Evolutionary conservation across 2,797 vertebrate species (phyloP).

Genomic region (Petrocephalus sullivani): DNA sequence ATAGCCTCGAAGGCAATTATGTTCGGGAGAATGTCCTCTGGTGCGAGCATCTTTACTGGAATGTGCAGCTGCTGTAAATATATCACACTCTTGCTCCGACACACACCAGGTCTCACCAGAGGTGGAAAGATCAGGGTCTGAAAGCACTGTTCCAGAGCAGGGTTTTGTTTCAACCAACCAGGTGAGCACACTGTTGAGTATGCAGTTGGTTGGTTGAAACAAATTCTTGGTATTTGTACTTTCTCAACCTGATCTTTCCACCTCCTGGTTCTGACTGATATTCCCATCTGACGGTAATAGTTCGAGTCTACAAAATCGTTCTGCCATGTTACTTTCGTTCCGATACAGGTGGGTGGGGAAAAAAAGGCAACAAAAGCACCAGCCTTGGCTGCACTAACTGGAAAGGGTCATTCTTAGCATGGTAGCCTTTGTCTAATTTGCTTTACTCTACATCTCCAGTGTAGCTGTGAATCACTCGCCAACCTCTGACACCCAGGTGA

Average conservation of each 20-base stretch:
- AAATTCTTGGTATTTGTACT: too few species aligned
- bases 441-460: background rate
- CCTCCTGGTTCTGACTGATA: background rate
- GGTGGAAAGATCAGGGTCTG: too few species aligned
- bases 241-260: too few species aligned
- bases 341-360: background rate
- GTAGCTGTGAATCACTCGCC: background rate
- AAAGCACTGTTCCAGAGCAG: too few species aligned
- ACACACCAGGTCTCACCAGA: background rate
- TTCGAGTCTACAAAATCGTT: background rate
- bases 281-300: background rate
- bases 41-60: background rate
- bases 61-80: background rate
- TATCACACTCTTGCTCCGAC: background rate
- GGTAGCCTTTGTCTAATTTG: background rate
- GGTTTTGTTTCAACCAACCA: too few species aligned
- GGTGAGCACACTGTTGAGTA: too few species aligned
- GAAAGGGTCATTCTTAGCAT: background rate
- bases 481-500: background rate
- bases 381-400: background rate
- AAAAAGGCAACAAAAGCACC: background rate
- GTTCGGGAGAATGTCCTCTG: background rate
- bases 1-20: background rate
- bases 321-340: background rate
- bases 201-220: too few species aligned